Evolutionary conservation across 2,113 vertebrate genomes (phyloP).

Genomic region (Alaudala cheleensis): DNA sequence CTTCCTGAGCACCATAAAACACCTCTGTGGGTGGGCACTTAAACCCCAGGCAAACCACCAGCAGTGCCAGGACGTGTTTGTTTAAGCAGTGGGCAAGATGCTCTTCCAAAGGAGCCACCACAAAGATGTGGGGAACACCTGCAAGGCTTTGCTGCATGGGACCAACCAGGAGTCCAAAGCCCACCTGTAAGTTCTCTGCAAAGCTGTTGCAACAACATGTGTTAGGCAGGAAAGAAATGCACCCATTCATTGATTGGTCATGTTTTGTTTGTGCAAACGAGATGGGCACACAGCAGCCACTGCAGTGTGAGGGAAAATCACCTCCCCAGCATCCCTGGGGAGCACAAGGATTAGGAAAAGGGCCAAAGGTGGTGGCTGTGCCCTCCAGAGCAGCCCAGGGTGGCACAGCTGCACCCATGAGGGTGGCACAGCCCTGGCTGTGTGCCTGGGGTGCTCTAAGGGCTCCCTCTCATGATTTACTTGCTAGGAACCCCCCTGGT

Average conservation of each 20-base stretch:
- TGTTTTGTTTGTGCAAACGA: not conserved
- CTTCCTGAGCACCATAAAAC: not conserved
- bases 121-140: conserved; percentile 2
- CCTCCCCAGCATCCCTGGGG: not conserved
- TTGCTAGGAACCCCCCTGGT: not conserved
- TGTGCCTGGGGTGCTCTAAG: not conserved
- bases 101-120: not conserved
- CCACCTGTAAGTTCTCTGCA: not conserved
- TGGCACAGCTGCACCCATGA: not conserved
- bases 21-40: conserved; percentile 31
- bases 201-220: not conserved
- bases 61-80: not conserved
- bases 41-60: not conserved
- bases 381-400: not conserved
- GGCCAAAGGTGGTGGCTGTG: not conserved
- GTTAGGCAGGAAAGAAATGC: not conserved
- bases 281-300: accelerated
- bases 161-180: not conserved
- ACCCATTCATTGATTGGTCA: accelerated
- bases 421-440: not conserved
- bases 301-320: not conserved
- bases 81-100: not conserved
- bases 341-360: not conserved
- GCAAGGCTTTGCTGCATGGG: not conserved
- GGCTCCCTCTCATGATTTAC: not conserved